Base-by-base conservation (phyloP, 2,888 invertebrate species). In the Campoplex nolae region DNA sequence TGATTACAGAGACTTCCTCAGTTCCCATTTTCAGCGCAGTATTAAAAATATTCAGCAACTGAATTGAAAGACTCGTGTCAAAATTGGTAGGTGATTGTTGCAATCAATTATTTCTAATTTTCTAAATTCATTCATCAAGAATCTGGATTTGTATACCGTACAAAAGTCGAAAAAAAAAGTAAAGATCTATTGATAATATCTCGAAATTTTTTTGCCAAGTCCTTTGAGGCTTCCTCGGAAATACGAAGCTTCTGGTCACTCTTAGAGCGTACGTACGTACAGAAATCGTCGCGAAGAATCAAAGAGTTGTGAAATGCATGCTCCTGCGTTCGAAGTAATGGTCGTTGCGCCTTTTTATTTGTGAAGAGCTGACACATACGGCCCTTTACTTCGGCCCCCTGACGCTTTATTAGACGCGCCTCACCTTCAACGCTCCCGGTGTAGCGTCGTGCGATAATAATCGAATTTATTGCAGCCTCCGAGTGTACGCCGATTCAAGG, bases 381-480 rank as follows among this genome's bases (percentile, higher is more conserved):
- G 51, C 48, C 23, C 70, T 38, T 65, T 56, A 28, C 56, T 68
- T 28, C 73, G 86, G 83, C 83, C 86, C 76, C 86, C 86, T 51
- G 77, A 83, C 82, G 87, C 82, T 87, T 84, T 87, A 84, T 85
- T 84, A 76, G 71, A 79, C 82, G 68, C 56, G 87, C 54, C 76
- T 87, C 87, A 85, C 84, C 79, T 84, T 84, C 38, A 78, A 79
- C 87, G 76, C 84, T 79, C 71, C 75, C 65, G 81, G 56, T 77
- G 71, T 74, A 79, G 73, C 71, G 79, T 79, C 84, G 76, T 58
- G 75, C 84, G 87, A 87, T 87, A 87, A 87, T 83, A 87, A 87
- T 87, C 84, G 87, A 87, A 84, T 87, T 87, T 87, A 87, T 87
- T 68, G 84, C 58, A 83, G 82, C 76, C 83, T 62, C 76, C 45